Evolutionary conservation across 1,140 invertebrate genomes (phyloP), one percentile per base, ranked within the genome.

Genomic region (Copidosoma floridanum): DNA sequence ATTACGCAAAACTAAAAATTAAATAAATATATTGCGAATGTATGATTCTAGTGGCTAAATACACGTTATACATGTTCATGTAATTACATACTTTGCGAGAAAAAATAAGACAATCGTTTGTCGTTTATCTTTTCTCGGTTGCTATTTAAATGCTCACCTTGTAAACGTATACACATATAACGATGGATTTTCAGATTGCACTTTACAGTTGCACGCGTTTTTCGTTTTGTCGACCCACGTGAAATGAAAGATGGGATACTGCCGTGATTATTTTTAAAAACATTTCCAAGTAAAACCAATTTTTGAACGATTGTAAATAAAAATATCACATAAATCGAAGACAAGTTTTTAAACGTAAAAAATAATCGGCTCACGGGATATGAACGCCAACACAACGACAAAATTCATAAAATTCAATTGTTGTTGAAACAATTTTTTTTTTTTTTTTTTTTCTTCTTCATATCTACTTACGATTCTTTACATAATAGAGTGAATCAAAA

Each of bases 121-220:
- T 32, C 35, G 41, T 35, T 18, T 44, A 5, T 44, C 23, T 20
- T 41, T 10, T 35, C 29, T 32, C 29, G 6, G 12, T 58, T 27
- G 24, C 18, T 35, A 32, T 61, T 55, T 55, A 48, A 61, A 61
- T 61, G 57, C 57, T 53, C 41, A 46, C 41, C 32, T 60, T 60
- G 41, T 35, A 60, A 54, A 16, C 29, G 11, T 54, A 54, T 54
- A 47, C 51, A 40, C 23, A 60, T 60, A 48, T 37, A 52, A 7
- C 53, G 26, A 44, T 35, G 38, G n/a, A 60, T 40, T 47, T 8
- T 48, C 41, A 20, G 54, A 60, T 60, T 54, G 58, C 58, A 60
- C 50, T 47, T 43, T 18, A 54, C 38, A 35, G 32, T 23, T 21
- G 38, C n/a, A 21, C 8, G 21, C 40, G 46, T 50, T 35, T 53